Evolutionary conservation across 2,113 vertebrate genomes (phyloP).

Genomic region (Pantherophis guttatus): DNA sequence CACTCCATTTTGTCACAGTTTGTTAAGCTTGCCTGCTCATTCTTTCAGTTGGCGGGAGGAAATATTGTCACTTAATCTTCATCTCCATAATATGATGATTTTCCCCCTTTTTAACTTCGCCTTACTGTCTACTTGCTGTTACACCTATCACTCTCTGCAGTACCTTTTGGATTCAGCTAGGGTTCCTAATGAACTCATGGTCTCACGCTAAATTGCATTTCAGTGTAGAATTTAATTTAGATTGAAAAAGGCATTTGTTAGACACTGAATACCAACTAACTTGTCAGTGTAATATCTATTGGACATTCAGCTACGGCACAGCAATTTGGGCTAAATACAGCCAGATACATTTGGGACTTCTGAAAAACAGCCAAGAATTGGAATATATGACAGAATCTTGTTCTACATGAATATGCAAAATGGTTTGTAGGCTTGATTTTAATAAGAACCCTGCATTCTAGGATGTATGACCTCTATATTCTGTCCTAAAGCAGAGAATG

Average conservation of each 20-base stretch:
- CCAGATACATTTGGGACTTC: not conserved
- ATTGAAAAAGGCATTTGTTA: conserved; percentile 26
- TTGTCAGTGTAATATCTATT: not conserved
- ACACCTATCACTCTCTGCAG: fast-evolving
- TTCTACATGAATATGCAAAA: not conserved
- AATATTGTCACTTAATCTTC: conserved; percentile 36
- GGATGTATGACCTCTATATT: not conserved
- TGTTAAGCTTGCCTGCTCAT: conserved; percentile 39
- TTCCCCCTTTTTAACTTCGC: conserved; percentile 1
- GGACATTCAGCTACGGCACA: fast-evolving
- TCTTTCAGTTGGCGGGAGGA: conserved; percentile 28
- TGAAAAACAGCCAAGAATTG: not conserved
- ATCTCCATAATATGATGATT: not conserved
- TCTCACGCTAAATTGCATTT: conserved; percentile 26
- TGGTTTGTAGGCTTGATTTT: not conserved
- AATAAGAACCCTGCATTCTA: not conserved
- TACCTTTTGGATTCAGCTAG: not conserved
- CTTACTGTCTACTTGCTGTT: not conserved
- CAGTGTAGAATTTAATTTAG: conserved; percentile 34
- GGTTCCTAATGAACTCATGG: conserved; percentile 25
- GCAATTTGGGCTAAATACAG: not conserved
- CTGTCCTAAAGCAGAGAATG: not conserved
- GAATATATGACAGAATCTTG: not conserved
- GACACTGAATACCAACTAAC: conserved; percentile 7
- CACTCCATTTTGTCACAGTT: conserved; percentile 56